phyloP scores from a whole-genome alignment of 2,113 vertebrate genomes.

The Phaethon lepturus region DNA sequence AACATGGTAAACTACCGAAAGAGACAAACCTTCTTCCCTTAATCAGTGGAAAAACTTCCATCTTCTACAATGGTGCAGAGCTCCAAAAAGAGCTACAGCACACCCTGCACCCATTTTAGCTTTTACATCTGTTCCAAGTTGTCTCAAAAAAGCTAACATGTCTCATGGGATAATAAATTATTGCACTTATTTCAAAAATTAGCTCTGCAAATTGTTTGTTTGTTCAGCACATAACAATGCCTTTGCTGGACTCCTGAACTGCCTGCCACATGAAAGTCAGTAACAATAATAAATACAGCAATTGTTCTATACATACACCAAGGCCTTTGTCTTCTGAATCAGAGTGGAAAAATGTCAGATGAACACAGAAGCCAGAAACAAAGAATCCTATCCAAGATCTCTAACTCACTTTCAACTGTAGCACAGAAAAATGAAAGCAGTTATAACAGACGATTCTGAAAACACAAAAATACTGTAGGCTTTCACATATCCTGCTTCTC shows the following conservation, averaged over 20 bases:
- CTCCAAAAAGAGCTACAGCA: background rate
- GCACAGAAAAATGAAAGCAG: slow-evolving; percentile 18
- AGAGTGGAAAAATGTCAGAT: slow-evolving; percentile 46
- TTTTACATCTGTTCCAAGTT: background rate
- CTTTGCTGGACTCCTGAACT: background rate
- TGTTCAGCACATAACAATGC: slow-evolving; percentile 1
- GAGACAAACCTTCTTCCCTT: background rate
- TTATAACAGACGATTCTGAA: background rate
- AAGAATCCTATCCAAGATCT: slow-evolving; percentile 44
- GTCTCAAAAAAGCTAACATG: background rate
- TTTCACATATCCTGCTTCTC: background rate
- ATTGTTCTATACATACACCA: slow-evolving; percentile 36
- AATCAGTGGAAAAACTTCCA: background rate
- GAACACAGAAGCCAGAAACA: slow-evolving; percentile 46
- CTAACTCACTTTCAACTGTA: slow-evolving; percentile 12
- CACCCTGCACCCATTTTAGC: background rate
- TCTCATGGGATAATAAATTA: background rate
- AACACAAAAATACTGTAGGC: background rate
- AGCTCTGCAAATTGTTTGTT: background rate
- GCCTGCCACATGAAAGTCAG: background rate
- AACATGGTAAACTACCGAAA: background rate
- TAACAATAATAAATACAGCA: slow-evolving; percentile 37
- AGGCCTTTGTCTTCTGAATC: slow-evolving; percentile 62
- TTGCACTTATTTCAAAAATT: background rate
- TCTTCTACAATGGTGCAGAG: background rate